A percentile compares a stretch with the other conserved stretches of the same genome.
Conservation (phyloP, 2,797 vertebrate species). For the Nyctibius grandis region DNA sequence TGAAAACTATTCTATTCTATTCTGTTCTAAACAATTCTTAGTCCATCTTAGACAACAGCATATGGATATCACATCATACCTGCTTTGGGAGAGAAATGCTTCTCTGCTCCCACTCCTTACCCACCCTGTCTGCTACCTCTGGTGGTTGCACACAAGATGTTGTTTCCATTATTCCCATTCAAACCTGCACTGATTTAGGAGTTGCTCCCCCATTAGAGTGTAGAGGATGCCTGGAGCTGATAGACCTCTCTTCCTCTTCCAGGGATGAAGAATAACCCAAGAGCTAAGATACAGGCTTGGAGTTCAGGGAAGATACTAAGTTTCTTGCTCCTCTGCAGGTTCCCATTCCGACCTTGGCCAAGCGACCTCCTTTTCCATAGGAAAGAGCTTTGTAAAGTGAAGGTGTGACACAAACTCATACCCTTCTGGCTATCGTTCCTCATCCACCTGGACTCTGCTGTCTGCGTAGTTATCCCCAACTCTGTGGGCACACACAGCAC, state of each 20-base stretch:
- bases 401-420: not conserved
- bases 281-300: not conserved
- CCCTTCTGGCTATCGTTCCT: not conserved
- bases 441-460: not conserved
- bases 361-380: not conserved
- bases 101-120: not conserved
- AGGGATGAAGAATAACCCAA: not conserved
- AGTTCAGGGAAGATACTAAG: not conserved
- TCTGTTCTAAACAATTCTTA: not conserved
- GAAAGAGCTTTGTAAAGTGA: not conserved
- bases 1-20: not conserved
- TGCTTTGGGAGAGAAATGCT: not conserved
- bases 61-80: fast-evolving
- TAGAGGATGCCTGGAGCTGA: not conserved
- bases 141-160: not conserved
- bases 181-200: not conserved
- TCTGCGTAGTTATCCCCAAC: fast-evolving
- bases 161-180: not conserved
- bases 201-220: not conserved
- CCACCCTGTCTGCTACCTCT: not conserved
- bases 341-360: not conserved
- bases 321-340: not conserved
- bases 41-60: not conserved
- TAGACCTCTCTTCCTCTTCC: not conserved
- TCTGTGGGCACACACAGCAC: not conserved